A percentile compares a stretch with the other conserved stretches of the same genome.
phyloP scores from a whole-genome alignment of 23 tunicate species.

The Ascidia mentula region DNA sequence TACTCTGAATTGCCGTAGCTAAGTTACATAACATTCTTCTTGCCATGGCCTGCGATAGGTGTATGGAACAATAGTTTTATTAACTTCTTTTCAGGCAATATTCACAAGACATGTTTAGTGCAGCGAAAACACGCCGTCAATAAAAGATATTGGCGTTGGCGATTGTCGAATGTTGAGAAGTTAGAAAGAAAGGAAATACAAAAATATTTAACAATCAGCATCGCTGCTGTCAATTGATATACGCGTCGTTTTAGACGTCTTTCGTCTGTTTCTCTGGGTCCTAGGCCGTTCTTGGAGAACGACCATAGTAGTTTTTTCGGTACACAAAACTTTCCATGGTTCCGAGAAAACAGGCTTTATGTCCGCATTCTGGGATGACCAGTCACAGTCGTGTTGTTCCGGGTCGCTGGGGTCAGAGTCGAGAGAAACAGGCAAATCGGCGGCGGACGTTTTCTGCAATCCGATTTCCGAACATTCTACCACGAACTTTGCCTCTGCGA shows the following conservation, averaged over 20 bases:
- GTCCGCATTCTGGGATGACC: neutral
- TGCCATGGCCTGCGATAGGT: no score
- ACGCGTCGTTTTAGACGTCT: constrained; percentile 2
- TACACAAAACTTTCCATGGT: neutral
- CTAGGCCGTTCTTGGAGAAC: neutral
- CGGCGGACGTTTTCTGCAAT: neutral
- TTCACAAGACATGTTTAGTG: neutral
- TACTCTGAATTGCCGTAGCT: no score
- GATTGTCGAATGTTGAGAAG: neutral
- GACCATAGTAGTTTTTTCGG: neutral
- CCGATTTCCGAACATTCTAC: neutral
- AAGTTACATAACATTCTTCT: no score
- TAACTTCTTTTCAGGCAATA: no score
- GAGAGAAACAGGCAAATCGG: neutral
- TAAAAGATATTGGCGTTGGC: no score
- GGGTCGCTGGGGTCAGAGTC: neutral
- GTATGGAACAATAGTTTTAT: no score
- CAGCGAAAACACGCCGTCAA: neutral
- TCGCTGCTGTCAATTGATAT: neutral
- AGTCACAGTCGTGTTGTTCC: neutral
- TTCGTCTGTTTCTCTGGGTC: neutral
- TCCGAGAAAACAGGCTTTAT: neutral
- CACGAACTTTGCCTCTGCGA: neutral
- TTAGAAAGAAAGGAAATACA: neutral
- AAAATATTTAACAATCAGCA: neutral